Evolutionary conservation across 2,888 invertebrate species (phyloP).

Genomic region (Gymnosoma rotundatum): DNA sequence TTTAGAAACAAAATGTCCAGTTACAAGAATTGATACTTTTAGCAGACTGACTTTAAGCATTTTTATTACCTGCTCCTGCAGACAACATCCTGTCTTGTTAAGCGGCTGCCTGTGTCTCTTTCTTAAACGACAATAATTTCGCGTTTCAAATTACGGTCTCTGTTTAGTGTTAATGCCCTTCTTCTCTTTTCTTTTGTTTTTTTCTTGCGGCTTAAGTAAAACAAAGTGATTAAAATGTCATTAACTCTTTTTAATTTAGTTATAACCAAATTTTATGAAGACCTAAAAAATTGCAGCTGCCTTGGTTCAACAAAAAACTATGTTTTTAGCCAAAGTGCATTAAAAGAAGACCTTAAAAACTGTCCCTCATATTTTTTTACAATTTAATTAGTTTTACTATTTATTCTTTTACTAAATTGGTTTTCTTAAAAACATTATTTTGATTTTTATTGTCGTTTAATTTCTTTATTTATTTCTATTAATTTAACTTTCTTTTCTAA

Average conservation of each 20-base stretch:
- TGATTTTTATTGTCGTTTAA: neutral
- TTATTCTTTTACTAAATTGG: neutral
- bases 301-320: constrained; percentile 1
- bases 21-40: neutral
- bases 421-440: neutral
- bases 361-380: neutral
- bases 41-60: neutral
- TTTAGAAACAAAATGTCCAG: too few species aligned
- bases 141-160: constrained; percentile 56
- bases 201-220: constrained; percentile 28
- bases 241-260: constrained; percentile 63
- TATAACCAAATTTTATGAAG: constrained; percentile 18
- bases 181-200: neutral
- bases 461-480: constrained; percentile 35
- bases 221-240: constrained; percentile 67
- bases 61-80: neutral
- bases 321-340: constrained; percentile 11
- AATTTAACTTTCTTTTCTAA: constrained; percentile 1
- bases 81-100: constrained; percentile 39
- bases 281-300: constrained; percentile 50
- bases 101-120: neutral
- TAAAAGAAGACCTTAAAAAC: neutral
- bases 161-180: constrained; percentile 15
- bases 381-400: too few species aligned
- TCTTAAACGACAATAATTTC: constrained; percentile 50